These are phyloP conservation scores for Dendroctonus valens DNA, from an alignment of 1,140 invertebrate species.

Conservation along the genomic window DNA sequence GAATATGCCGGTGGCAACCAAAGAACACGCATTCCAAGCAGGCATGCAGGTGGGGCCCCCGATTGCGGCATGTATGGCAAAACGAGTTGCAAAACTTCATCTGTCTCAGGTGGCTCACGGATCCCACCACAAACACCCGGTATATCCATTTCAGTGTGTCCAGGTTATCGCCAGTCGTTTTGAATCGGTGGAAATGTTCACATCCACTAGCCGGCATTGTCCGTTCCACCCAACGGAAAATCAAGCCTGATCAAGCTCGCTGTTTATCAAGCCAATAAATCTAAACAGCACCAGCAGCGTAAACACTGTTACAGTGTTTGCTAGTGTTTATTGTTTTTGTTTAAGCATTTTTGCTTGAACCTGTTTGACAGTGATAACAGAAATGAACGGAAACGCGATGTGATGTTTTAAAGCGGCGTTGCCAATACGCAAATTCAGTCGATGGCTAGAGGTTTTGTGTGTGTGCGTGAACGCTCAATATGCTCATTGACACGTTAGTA, in stretches of 20 bases:
- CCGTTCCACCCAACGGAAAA: conserved; percentile 5
- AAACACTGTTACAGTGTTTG: no score
- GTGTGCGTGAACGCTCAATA: no score
- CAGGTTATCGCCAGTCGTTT: conserved; percentile 50
- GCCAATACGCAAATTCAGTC: no score
- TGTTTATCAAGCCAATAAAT: not conserved
- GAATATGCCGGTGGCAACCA: conserved; percentile 86
- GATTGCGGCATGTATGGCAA: conserved; percentile 74
- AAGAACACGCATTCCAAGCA: conserved; percentile 92
- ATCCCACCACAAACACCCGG: conserved; percentile 72
- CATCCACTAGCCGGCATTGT: conserved; percentile 39
- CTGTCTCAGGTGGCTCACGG: conserved; percentile 65
- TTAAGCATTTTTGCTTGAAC: no score
- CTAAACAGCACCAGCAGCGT: no score
- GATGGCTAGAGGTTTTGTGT: no score
- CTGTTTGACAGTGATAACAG: no score
- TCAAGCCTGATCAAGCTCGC: not conserved
- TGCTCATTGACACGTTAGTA: no score
- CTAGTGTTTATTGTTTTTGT: no score
- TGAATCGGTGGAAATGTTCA: conserved; percentile 43
- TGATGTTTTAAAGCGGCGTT: no score
- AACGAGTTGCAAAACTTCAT: conserved; percentile 74
- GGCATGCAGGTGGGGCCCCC: conserved; percentile 76
- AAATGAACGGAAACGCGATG: no score
- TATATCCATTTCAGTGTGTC: conserved; percentile 66